These are phyloP conservation scores for Neopelma chrysocephalum DNA, from an alignment of 2,797 vertebrate species.

Conservation along the genomic window DNA sequence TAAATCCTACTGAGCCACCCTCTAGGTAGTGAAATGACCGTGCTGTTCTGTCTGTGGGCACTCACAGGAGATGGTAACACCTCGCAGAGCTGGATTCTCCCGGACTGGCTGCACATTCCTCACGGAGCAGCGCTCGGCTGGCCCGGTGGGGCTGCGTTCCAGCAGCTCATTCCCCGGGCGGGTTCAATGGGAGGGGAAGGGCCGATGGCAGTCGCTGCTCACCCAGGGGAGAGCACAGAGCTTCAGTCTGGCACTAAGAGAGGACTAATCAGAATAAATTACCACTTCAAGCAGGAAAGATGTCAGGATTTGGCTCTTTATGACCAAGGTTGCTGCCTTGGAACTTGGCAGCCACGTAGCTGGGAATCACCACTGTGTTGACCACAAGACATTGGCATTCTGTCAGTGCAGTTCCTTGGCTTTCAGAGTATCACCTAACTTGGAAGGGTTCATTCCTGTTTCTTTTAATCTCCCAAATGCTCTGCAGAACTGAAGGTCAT, in stretches of 20 bases:
- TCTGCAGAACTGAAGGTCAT: not conserved
- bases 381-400: not conserved
- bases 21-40: not conserved
- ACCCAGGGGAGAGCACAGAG: not conserved
- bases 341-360: not conserved
- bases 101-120: not conserved
- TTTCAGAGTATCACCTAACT: not conserved
- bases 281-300: not conserved
- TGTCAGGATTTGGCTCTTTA: not conserved
- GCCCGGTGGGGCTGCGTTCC: not conserved
- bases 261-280: not conserved
- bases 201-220: not conserved
- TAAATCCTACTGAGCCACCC: not conserved
- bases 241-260: not conserved
- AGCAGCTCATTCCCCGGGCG: fast-evolving
- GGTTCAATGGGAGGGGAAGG: fast-evolving
- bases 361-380: not conserved
- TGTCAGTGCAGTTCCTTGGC: not conserved
- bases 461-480: not conserved
- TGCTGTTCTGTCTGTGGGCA: not conserved
- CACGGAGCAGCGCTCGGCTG: not conserved
- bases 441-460: not conserved
- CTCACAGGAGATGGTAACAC: not conserved
- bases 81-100: not conserved
- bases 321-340: not conserved